phyloP scores from a whole-genome alignment of 2,888 invertebrate species.

The Lochmaea capreae region DNA sequence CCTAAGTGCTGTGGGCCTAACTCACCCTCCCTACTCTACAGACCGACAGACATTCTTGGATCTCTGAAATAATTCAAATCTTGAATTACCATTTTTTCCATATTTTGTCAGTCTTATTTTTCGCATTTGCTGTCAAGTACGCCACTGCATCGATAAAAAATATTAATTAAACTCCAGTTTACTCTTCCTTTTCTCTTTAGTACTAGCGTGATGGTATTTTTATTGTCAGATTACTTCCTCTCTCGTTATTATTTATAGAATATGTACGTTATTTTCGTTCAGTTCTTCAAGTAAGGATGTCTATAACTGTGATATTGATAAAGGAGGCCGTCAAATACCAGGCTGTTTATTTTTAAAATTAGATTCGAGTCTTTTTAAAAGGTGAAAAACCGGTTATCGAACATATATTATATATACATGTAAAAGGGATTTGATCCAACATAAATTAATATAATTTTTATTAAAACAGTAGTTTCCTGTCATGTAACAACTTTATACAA shows the following conservation, averaged over 20 bases:
- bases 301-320: conserved; percentile 31
- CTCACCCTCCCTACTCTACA: no score
- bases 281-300: conserved; percentile 20
- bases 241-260: conserved; percentile 24
- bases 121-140: not conserved
- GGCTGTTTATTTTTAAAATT: conserved; percentile 24
- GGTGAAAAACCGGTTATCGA: not conserved
- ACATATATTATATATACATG: not conserved
- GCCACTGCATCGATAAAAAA: not conserved
- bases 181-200: conserved; percentile 7
- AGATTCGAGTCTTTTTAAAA: not conserved
- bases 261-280: conserved; percentile 23
- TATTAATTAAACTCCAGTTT: not conserved
- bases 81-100: no score
- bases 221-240: conserved; percentile 23
- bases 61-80: no score
- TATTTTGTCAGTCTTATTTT: not conserved
- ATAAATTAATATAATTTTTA: not conserved
- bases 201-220: conserved; percentile 15
- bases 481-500: not conserved
- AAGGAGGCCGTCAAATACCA: conserved; percentile 24
- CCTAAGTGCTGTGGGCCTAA: no score
- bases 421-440: not conserved
- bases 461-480: not conserved
- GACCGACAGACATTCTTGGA: no score